Percentiles rank a stretch among this genome's conserved stretches.
Evolutionary conservation across 1,140 invertebrate genomes (phyloP).

Genomic region (Bacillus rossius): DNA sequence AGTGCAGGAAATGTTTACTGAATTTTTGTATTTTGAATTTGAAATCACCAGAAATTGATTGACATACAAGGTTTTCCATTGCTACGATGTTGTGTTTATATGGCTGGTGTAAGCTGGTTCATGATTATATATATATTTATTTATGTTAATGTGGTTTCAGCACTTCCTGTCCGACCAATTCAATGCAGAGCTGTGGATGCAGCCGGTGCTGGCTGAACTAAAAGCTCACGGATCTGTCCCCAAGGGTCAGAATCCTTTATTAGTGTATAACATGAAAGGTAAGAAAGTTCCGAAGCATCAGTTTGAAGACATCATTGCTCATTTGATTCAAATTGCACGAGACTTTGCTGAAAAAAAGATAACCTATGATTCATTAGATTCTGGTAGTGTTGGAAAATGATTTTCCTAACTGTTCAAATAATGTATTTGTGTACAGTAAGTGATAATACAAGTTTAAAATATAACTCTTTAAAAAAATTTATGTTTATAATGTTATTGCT

Average conservation of each 20-base stretch:
- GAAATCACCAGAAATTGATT: too few relatives aligned
- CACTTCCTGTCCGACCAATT: slow-evolving; percentile 45
- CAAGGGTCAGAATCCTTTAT: slow-evolving; percentile 47
- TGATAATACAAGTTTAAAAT: too few relatives aligned
- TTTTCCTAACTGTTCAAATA: too few relatives aligned
- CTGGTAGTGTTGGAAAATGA: too few relatives aligned
- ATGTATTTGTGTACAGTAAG: too few relatives aligned
- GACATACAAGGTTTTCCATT: slow-evolving; percentile 3
- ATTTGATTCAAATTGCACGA: slow-evolving; percentile 45
- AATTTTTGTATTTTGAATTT: too few relatives aligned
- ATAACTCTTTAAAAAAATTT: too few relatives aligned
- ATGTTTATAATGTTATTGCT: too few relatives aligned
- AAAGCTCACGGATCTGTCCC: slow-evolving; percentile 38
- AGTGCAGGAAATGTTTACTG: too few relatives aligned
- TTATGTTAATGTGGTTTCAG: too few relatives aligned
- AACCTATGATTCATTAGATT: too few relatives aligned
- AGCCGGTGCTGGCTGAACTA: slow-evolving; percentile 45
- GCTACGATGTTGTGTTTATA: slow-evolving; percentile 16
- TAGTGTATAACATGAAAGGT: slow-evolving; percentile 52
- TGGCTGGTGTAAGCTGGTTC: not conserved
- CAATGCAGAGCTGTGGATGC: slow-evolving; percentile 56
- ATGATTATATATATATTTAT: too few relatives aligned
- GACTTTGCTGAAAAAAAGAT: slow-evolving; percentile 39
- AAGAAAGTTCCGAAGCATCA: slow-evolving; percentile 43
- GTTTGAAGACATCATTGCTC: slow-evolving; percentile 44